Evolutionary conservation across 1,140 invertebrate genomes (phyloP), one percentile per base, ranked within the genome.

Genomic region (Galleria mellonella): DNA sequence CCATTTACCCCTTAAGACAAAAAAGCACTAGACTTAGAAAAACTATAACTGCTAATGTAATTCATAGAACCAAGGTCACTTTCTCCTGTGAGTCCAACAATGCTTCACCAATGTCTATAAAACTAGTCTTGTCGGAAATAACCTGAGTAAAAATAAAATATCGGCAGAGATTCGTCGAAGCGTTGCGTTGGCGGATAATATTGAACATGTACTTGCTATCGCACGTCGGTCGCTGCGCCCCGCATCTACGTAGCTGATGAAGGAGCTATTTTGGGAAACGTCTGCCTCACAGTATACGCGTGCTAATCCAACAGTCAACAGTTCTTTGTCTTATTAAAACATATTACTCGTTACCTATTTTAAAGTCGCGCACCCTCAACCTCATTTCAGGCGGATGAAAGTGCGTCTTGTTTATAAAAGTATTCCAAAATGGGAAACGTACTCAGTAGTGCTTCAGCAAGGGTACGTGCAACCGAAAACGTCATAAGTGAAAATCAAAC

Each of bases 351-450:
- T 65, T 65, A 64, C 60, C 57, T 66, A 72, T 67, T 70, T 70
- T 65, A 67, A 71, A 68, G 60, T 66, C 54, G 52, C 59, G 51
- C 47, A 53, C 57, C 58, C 50, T 56, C 44, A 31, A 50, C 51
- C 35, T 52, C 36, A 55, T 50, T 52, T 40, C 40, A 53, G 41
- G 37, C 49, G 43, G 23, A 59, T 57, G 49, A 55, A 60, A 63
- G 50, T 61, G 53, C 42, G 47, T 12, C 40, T 75, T 67, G 63
- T 68, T 79, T 79, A 83, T 79, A 81, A 83, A 83, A 77, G 71
- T 79, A 63, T 69, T 70, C 78, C 72, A 75, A 79, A 79, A 85
- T 85, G 82, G 82, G 78, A 71, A 83, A 69, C 52, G 53, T 72
- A 39, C 45, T 82, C 73, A 83, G 82, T 83, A 66, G 53, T 64